A percentile compares a stretch with the other conserved stretches of the same genome.
Evolutionary conservation across 2,888 invertebrate species (phyloP).

Genomic region (Augiades crinisus): DNA sequence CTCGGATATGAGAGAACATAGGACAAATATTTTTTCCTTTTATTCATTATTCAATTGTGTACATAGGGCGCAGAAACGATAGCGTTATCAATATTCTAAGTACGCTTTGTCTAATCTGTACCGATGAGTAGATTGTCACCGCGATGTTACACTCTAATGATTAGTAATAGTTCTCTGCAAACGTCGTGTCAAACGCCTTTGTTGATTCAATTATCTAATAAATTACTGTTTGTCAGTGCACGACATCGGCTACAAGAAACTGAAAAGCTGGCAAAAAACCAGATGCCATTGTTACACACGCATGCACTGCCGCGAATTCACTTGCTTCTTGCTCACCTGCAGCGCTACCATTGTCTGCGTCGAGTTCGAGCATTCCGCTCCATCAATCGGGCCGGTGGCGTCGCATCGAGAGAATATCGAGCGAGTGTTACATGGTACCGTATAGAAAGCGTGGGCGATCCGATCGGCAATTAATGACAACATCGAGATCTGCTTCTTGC

Average conservation of each 20-base stretch:
- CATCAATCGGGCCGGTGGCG: constrained; percentile 20
- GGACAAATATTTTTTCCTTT: constrained; percentile 7
- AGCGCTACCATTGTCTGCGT: constrained; percentile 19
- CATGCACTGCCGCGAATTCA: constrained; percentile 21
- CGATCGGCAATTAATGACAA: constrained; percentile 72
- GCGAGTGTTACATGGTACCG: constrained; percentile 40
- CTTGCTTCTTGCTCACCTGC: constrained; percentile 26
- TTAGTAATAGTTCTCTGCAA: background rate
- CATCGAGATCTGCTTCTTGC: constrained; percentile 70
- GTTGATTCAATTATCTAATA: constrained; percentile 19
- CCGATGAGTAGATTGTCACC: background rate
- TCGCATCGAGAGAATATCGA: constrained; percentile 14
- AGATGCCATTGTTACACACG: constrained; percentile 20
- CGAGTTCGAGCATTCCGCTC: constrained; percentile 13
- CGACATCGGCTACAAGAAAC: constrained; percentile 10
- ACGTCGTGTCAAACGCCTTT: constrained; percentile 3
- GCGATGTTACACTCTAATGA: background rate
- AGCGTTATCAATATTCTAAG: constrained; percentile 3
- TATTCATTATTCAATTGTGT: background rate
- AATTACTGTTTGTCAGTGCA: constrained; percentile 8
- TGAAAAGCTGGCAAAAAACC: constrained; percentile 13
- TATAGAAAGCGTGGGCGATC: constrained; percentile 75
- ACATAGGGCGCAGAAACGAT: constrained; percentile 7
- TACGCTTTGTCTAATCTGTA: constrained; percentile 2
- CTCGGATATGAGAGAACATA: constrained; percentile 1